Percentiles rank a stretch among this genome's conserved stretches.
Evolutionary conservation across 2,113 vertebrate genomes (phyloP).

Genomic region (Xenus cinereus): DNA sequence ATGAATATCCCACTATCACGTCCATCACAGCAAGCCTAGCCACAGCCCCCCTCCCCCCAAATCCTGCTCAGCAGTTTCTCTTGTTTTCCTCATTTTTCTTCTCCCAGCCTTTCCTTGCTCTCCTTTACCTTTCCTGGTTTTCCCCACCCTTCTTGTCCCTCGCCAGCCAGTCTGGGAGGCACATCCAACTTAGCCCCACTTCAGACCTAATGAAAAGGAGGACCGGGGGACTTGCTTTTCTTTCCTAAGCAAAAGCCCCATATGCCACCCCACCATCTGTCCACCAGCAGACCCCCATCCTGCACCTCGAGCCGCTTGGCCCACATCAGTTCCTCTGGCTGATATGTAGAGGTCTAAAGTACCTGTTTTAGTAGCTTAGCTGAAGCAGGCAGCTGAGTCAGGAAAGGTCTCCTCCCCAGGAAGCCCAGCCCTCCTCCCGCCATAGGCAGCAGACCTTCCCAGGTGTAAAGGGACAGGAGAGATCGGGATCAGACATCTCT

Average conservation of each 20-base stretch:
- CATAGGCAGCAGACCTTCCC: not conserved
- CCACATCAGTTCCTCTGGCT: not conserved
- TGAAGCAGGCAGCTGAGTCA: rapidly evolving
- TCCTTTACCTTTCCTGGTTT: not conserved
- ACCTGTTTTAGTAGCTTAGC: not conserved
- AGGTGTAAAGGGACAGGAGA: not conserved
- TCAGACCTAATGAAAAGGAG: not conserved
- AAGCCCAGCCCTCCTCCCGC: not conserved
- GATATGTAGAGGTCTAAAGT: not conserved
- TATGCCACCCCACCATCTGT: not conserved
- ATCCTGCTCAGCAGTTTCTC: not conserved
- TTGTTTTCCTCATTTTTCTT: not conserved
- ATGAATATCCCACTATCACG: not conserved
- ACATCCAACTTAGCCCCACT: not conserved
- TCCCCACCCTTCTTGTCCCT: not conserved
- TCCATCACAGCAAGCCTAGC: not conserved
- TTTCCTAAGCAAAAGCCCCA: not conserved
- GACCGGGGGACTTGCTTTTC: not conserved
- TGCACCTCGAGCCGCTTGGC: rapidly evolving
- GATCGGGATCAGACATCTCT: not conserved
- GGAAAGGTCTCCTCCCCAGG: not conserved
- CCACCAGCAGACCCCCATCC: not conserved
- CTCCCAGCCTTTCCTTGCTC: not conserved
- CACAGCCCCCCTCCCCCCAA: not conserved
- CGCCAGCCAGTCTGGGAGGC: not conserved